A percentile compares a stretch with the other conserved stretches of the same genome.
These are phyloP conservation scores for Porites divaricata DNA, from an alignment of 92 coral and sea anemone genomes.

Conservation along the genomic window DNA sequence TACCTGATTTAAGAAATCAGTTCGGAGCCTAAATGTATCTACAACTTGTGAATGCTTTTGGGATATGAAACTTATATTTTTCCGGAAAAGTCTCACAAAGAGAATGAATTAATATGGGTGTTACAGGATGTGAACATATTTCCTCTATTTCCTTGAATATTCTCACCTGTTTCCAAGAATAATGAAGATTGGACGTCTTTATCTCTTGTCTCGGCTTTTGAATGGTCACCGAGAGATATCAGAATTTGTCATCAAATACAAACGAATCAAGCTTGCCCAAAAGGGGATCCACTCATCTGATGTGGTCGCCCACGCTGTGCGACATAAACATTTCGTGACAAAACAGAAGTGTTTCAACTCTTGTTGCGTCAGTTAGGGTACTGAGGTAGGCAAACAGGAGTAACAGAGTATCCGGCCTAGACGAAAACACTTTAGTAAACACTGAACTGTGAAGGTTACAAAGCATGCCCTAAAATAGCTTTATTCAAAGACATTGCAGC, in stretches of 20 bases:
- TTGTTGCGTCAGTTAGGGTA: conserved; percentile 15
- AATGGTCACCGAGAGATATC: neutral
- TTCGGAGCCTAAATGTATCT: neutral
- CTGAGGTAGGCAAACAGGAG: conserved; percentile 14
- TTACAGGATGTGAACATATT: conserved; percentile 26
- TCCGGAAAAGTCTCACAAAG: conserved; percentile 23
- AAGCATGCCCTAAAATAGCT: conserved; percentile 12
- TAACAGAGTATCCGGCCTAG: conserved; percentile 38
- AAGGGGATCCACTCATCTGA: neutral
- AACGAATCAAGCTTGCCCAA: neutral
- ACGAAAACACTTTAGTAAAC: conserved; percentile 41
- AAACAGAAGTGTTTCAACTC: conserved; percentile 43
- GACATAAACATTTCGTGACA: conserved; percentile 48
- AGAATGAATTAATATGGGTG: neutral
- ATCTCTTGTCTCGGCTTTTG: neutral
- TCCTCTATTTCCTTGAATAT: neutral
- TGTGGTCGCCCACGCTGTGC: neutral
- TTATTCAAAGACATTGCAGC: conserved; percentile 25
- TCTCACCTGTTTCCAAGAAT: conserved; percentile 19
- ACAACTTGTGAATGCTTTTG: neutral
- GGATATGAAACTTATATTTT: neutral
- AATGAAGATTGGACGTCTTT: neutral
- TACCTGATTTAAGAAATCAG: neutral
- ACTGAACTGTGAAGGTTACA: conserved; percentile 27
- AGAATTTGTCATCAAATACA: neutral